Evolutionary conservation across 1,140 invertebrate species (phyloP).

Genomic region (Micrasema longulum): DNA sequence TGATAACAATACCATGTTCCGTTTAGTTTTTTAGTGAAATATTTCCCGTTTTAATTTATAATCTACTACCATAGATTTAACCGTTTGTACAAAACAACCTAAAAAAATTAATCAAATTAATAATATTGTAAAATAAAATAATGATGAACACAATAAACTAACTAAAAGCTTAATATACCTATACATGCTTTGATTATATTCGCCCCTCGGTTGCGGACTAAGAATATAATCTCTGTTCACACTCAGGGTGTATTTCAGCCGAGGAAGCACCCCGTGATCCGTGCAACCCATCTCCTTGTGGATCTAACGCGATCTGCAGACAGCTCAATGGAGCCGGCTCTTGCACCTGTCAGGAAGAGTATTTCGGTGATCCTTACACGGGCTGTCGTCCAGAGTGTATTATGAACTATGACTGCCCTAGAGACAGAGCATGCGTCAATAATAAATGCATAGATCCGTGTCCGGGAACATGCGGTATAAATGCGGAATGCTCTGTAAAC

Average conservation of each 20-base stretch:
- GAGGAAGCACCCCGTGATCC: conserved; percentile 70
- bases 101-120: too few species aligned
- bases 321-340: conserved; percentile 82
- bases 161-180: background rate
- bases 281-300: conserved; percentile 87
- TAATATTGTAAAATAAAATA: too few species aligned
- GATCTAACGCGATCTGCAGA: conserved; percentile 82
- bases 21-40: background rate
- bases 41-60: background rate
- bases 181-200: background rate
- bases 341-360: conserved; percentile 83
- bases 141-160: background rate
- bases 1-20: conserved; percentile 13
- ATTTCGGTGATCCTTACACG: conserved; percentile 85
- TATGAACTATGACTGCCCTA: conserved; percentile 83
- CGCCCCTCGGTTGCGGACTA: background rate
- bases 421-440: conserved; percentile 80
- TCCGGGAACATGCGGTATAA: conserved; percentile 81
- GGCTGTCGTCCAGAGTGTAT: conserved; percentile 85
- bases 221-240: conserved; percentile 12
- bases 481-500: conserved; percentile 83
- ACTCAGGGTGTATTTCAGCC: conserved; percentile 59
- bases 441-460: conserved; percentile 88
- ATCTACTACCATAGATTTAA: background rate
- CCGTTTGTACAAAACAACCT: background rate